Evolutionary conservation across 53 echinoderm and acorn worm species (phyloP).

Genomic region (Echinarachnius parma): DNA sequence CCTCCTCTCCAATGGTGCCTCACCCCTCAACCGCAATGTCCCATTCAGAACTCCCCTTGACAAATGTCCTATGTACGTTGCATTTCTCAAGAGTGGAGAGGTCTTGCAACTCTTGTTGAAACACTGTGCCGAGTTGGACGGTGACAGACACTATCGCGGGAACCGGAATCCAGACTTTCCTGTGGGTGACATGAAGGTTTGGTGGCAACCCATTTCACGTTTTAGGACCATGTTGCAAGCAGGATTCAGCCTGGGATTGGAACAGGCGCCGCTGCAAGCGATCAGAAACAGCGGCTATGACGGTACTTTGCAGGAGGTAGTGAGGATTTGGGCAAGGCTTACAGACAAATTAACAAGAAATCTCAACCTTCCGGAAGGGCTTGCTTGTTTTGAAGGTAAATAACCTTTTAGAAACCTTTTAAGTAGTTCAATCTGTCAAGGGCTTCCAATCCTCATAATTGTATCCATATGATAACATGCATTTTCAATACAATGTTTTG

Average conservation of each 20-base stretch:
- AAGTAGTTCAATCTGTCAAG: no score
- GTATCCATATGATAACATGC: no score
- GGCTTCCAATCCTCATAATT: no score
- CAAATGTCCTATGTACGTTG: conserved; percentile 8
- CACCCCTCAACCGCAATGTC: neutral
- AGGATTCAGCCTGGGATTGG: conserved; percentile 18
- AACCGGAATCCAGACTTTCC: neutral
- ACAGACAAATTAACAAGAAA: conserved; percentile 7
- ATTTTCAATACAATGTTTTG: no score
- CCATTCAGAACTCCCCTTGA: neutral
- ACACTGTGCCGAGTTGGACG: conserved; percentile 21
- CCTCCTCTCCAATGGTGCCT: conserved; percentile 8
- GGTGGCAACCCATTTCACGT: neutral
- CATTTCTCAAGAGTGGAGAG: neutral
- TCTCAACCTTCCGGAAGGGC: neutral
- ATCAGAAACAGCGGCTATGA: neutral
- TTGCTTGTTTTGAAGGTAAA: conserved; percentile 12
- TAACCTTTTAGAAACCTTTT: no score
- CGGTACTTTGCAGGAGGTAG: neutral
- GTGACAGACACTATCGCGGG: no score
- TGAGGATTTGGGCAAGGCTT: conserved; percentile 12
- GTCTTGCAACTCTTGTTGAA: neutral
- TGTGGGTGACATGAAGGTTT: neutral
- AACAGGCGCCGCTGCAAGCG: neutral
- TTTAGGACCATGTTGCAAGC: conserved; percentile 17